These are phyloP conservation scores for Craseonycteris thonglongyai DNA, from an alignment of 2,113 vertebrate genomes.

Conservation along the genomic window DNA sequence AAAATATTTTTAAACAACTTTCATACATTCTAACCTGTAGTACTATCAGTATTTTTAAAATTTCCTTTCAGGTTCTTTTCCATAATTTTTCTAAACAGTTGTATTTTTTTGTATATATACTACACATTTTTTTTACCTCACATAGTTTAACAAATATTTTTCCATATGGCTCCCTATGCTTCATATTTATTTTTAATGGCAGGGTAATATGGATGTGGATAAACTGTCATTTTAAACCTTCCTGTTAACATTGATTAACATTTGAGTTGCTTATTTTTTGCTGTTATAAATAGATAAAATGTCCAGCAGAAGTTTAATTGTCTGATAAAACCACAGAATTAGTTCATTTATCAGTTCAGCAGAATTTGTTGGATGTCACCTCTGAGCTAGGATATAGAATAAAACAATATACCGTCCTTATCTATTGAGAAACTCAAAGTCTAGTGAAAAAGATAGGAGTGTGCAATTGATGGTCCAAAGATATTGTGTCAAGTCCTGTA, in stretches of 20 bases:
- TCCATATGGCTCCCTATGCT: background rate
- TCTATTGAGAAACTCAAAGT: background rate
- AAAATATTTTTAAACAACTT: background rate
- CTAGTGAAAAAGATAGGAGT: background rate
- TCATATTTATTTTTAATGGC: background rate
- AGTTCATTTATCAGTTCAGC: background rate
- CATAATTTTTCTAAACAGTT: background rate
- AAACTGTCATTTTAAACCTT: background rate
- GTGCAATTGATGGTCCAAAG: background rate
- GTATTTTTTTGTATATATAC: background rate
- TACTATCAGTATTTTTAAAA: background rate
- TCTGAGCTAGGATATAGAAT: background rate
- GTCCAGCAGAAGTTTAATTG: slow-evolving; percentile 7
- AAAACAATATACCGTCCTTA: background rate
- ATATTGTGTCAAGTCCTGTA: background rate
- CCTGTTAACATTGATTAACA: background rate
- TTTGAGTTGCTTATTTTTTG: background rate
- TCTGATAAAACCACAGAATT: background rate
- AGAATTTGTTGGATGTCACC: background rate
- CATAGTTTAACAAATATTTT: background rate
- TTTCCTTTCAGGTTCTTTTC: background rate
- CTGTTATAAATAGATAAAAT: background rate
- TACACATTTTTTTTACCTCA: background rate
- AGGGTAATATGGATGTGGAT: background rate
- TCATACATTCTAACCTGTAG: background rate